These are phyloP conservation scores for Polia nebulosa DNA, from an alignment of 2,888 invertebrate species.

Conservation along the genomic window DNA sequence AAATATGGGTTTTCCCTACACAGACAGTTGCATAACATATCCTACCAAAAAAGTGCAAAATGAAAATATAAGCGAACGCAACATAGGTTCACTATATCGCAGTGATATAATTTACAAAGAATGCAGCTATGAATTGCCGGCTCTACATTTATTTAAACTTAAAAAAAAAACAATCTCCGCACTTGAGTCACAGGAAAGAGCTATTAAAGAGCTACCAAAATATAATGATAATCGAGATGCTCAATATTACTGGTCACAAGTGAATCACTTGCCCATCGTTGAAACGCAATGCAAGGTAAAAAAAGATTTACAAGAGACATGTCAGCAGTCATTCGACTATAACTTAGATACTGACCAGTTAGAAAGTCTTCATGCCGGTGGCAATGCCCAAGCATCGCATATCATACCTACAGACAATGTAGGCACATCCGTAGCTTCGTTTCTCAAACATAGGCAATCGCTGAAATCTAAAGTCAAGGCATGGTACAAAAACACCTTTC, in stretches of 20 bases:
- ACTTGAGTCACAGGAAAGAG: slow-evolving; percentile 29
- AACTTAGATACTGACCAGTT: slow-evolving; percentile 27
- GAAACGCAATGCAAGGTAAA: slow-evolving; percentile 56
- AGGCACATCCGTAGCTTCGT: slow-evolving; percentile 69
- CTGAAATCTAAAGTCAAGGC: slow-evolving; percentile 39
- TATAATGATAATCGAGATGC: slow-evolving; percentile 23
- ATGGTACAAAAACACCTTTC: slow-evolving; percentile 68
- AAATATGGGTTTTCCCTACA: slow-evolving; percentile 69
- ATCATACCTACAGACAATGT: slow-evolving; percentile 63
- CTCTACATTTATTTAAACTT: slow-evolving; percentile 44
- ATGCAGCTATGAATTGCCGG: slow-evolving; percentile 73
- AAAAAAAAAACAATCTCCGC: slow-evolving; percentile 25
- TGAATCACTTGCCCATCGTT: slow-evolving; percentile 73
- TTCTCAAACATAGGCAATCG: slow-evolving; percentile 54
- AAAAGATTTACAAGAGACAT: slow-evolving; percentile 16
- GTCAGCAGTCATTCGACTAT: slow-evolving; percentile 1
- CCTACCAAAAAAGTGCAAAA: slow-evolving; percentile 45
- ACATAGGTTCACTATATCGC: slow-evolving; percentile 69
- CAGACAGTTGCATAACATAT: slow-evolving; percentile 56
- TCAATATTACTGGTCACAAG: slow-evolving; percentile 77
- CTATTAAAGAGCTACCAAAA: slow-evolving; percentile 28
- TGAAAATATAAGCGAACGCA: slow-evolving; percentile 65
- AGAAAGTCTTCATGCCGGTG: slow-evolving; percentile 9
- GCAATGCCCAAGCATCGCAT: slow-evolving; percentile 31
- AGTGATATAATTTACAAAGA: slow-evolving; percentile 78